Evolutionary conservation across 37 sponge, comb jelly and placozoan species (phyloP), one percentile per base, ranked within the genome.

Genomic region (Halisarca cf. caerulea): DNA sequence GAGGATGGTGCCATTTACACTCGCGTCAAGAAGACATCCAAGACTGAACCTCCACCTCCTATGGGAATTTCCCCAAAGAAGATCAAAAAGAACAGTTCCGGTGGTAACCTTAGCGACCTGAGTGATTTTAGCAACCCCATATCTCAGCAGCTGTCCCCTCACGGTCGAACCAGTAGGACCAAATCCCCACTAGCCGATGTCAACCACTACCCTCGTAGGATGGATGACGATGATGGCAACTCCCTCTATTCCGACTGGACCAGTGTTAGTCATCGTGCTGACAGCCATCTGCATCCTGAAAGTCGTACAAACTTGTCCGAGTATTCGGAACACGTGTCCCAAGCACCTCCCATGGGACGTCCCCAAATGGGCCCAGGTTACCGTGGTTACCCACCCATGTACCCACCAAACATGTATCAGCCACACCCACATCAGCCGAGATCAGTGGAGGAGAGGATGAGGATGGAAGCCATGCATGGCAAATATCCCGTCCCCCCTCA

Each of bases 381-480:
- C 33, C 69, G 35, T 1, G 69, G 69, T 6, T 74, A 74, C 77
- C 77, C 77, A 23, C 77, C 77, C 1, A 3, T 11, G 44, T 74
- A 39, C 77, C 39, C 42, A 21, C 77, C 77, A 2, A 5, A 62
- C 64, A 74, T 74, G 77, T 74, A 74, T 9, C 77, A 32, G 23
- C 77, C 77, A 8, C 77, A 37, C 77, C 77, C 77, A 2, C 23
- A 37, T 14, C 77, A 74, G 14, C 77, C 42, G 2, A 21, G 45
- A 42, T 44, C 45, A n/a, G 25, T 74, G 45, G 77, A 74, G 77
- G 77, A 43, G 25, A 37, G 77, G 77, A 74, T 74, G 77, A 74
- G 77, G 45, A 74, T 40, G 24, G 77, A 74, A 44, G 77, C 77
- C 77, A 44, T 74, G 45, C 77, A 41, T n/a, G 45, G 45, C 25